A percentile compares a stretch with the other conserved stretches of the same genome.
phyloP scores from a whole-genome alignment of 2,113 vertebrate species.

The Laterallus jamaicensis region DNA sequence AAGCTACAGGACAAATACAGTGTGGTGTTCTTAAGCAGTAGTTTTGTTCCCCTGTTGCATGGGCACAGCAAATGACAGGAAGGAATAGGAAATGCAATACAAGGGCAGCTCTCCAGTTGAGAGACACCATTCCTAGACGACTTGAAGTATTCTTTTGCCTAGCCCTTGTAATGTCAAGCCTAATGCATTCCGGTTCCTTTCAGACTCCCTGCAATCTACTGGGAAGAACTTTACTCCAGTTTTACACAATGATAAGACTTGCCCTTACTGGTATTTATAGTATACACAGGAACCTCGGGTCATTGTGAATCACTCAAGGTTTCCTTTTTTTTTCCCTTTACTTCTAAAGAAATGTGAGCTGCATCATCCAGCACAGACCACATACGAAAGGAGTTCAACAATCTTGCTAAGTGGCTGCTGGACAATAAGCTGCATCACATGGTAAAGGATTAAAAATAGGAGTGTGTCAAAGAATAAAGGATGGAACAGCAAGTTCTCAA shows the following conservation, averaged over 20 bases:
- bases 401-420: slow-evolving; percentile 3
- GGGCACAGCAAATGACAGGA: background rate
- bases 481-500: background rate
- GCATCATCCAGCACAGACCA: background rate
- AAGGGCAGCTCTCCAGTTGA: background rate
- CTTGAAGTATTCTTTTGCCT: background rate
- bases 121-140: background rate
- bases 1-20: background rate
- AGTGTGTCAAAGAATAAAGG: background rate
- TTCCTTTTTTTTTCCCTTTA: background rate
- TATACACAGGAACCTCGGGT: background rate
- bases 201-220: background rate
- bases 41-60: background rate
- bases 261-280: slow-evolving; percentile 34
- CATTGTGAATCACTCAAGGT: background rate
- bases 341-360: slow-evolving; percentile 25
- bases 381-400: slow-evolving; percentile 21
- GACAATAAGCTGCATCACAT: background rate
- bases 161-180: background rate
- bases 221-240: slow-evolving; percentile 32
- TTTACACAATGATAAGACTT: slow-evolving; percentile 13
- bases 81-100: background rate
- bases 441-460: background rate
- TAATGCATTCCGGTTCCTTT: slow-evolving; percentile 44
- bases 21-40: background rate